Percentiles rank a stretch among this genome's conserved stretches.
Conservation (phyloP, 2,113 vertebrate genomes). For the Antechinus stuartii region DNA sequence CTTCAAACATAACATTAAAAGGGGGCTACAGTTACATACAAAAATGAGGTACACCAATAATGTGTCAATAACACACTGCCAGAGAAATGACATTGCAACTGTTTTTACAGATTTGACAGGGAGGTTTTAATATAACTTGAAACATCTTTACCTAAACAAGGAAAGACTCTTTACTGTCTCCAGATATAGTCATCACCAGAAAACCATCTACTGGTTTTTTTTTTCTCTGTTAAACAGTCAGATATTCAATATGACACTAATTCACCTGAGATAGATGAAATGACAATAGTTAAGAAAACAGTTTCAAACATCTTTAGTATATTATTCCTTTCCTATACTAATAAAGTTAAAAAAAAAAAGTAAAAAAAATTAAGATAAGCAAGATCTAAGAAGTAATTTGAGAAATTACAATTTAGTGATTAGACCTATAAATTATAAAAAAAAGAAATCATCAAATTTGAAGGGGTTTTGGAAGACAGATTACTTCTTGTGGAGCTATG, state of each 20-base stretch:
- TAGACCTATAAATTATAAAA: neutral
- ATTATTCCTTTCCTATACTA: neutral
- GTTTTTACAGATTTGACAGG: conserved; percentile 9
- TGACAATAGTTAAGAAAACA: neutral
- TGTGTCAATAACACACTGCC: neutral
- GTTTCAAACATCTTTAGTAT: neutral
- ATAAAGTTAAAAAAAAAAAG: neutral
- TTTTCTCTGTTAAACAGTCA: neutral
- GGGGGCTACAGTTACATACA: neutral
- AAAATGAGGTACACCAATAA: neutral
- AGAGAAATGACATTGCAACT: neutral
- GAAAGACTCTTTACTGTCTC: neutral
- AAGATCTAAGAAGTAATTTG: neutral
- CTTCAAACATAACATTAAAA: conserved; percentile 31
- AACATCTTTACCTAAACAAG: neutral
- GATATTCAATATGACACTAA: neutral
- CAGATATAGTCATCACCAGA: neutral
- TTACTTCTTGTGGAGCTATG: neutral
- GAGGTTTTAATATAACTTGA: neutral
- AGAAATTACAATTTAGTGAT: neutral
- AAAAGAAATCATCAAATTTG: neutral
- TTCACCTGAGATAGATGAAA: neutral
- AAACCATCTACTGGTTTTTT: neutral
- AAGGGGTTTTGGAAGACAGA: neutral
- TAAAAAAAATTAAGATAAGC: neutral